Base-by-base conservation (phyloP, 2,888 invertebrate genomes). In the Hirtodrosophila trivittata region DNA sequence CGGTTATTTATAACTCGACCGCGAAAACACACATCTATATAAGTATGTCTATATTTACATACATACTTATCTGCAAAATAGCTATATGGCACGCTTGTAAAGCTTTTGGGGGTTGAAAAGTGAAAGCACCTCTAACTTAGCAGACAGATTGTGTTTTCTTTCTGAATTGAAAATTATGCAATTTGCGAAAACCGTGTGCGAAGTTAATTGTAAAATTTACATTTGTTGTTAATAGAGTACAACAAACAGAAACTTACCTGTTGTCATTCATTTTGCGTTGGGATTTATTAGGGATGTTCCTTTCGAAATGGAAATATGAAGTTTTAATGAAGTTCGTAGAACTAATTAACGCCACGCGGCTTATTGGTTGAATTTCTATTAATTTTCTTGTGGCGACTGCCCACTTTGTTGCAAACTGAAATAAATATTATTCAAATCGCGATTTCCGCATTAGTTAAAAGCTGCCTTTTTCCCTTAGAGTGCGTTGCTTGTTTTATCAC, bases 181-280 rank as follows among this genome's bases (percentile, higher is more conserved):
- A 86, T 59, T 66, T 50, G 25, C 43, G 41, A 43, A 55, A 41
- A 26, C 14, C 2, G 18, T 46, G n/a, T 26, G 26, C 16, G 45
- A 45, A 58, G 1, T 28, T 28, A 14, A 47, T 7, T 21, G 12
- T n/a, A n/a, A 8, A 33, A 12, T 21, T 13, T 21, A 30, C n/a
- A n/a, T n/a, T n/a, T n/a, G n/a, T n/a, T n/a, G n/a, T n/a, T n/a
- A n/a, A n/a, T n/a, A n/a, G n/a, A n/a, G n/a, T n/a, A n/a, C n/a
- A n/a, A n/a, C n/a, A n/a, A n/a, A n/a, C n/a, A n/a, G n/a, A n/a
- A 21, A 84, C 82, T 81, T 60, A 81, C 81, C 74, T 26, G 47
- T 81, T 81, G 50, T 45, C 47, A 59, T 70, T 81, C 52, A 84
- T 81, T 59, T 57, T 80, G 54, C 38, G 39, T 21, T 51, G 38